phyloP scores from a whole-genome alignment of 2,888 invertebrate genomes.

The Acleris literana region DNA sequence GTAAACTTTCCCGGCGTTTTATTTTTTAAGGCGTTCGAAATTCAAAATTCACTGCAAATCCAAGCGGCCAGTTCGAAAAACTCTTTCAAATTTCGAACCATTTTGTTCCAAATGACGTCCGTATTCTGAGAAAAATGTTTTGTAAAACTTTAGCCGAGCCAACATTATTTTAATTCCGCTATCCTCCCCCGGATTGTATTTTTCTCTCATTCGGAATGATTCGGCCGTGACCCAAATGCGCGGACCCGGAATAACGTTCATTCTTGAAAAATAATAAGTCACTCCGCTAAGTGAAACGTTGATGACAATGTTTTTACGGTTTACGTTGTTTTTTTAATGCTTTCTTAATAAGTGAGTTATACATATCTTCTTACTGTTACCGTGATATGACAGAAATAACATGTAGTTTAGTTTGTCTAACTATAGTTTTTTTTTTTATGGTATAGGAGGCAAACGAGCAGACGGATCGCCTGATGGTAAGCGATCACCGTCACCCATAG shows the following conservation, averaged over 20 bases:
- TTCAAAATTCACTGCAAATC: background rate
- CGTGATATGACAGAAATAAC: too few relatives aligned
- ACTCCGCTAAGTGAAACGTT: constrained; percentile 33
- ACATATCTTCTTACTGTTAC: too few relatives aligned
- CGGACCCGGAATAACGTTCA: constrained; percentile 39
- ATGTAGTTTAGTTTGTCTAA: too few relatives aligned
- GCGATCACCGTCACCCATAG: too few relatives aligned
- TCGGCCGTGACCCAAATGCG: constrained; percentile 61
- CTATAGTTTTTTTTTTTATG: too few relatives aligned
- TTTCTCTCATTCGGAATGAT: constrained; percentile 43
- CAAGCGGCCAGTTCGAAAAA: constrained; percentile 17
- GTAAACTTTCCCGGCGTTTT: background rate
- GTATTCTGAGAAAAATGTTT: constrained; percentile 21
- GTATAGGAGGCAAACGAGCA: too few relatives aligned
- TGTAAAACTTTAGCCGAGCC: constrained; percentile 9
- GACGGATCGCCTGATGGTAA: too few relatives aligned
- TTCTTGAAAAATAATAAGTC: constrained; percentile 39
- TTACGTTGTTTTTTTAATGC: background rate
- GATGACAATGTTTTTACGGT: constrained; percentile 33
- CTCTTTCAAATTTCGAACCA: constrained; percentile 20
- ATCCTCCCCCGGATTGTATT: constrained; percentile 46
- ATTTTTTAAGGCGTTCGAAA: background rate
- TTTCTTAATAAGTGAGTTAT: background rate
- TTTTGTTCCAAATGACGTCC: constrained; percentile 21
- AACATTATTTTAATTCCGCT: constrained; percentile 36